phyloP scores from a whole-genome alignment of 2,113 vertebrate genomes.

The Campylorhamphus procurvoides region DNA sequence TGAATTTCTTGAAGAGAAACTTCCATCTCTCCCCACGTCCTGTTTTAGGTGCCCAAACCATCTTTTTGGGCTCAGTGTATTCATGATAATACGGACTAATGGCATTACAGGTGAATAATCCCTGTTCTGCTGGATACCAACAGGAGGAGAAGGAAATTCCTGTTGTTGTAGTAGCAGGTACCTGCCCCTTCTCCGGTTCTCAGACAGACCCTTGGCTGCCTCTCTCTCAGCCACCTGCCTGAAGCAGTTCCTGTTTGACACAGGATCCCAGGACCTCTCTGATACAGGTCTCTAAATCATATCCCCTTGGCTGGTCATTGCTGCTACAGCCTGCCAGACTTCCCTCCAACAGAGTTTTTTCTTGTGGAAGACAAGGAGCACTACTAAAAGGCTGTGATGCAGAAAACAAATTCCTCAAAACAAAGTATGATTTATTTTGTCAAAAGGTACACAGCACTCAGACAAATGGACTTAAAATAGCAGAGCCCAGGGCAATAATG shows the following conservation, averaged over 20 bases:
- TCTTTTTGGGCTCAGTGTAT: not conserved
- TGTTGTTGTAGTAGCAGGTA: not conserved
- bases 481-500: not conserved
- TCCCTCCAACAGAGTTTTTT: not conserved
- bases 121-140: not conserved
- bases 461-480: not conserved
- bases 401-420: slow-evolving; percentile 22
- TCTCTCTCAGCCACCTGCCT: not conserved
- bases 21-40: not conserved
- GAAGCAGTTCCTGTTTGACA: not conserved
- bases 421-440: slow-evolving; percentile 8
- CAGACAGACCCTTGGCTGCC: not conserved
- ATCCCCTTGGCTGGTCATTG: not conserved
- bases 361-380: not conserved
- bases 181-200: not conserved
- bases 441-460: not conserved
- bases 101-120: not conserved
- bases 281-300: not conserved
- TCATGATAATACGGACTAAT: not conserved
- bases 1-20: not conserved
- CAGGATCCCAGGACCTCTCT: not conserved
- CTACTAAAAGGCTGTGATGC: not conserved
- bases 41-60: not conserved
- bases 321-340: not conserved
- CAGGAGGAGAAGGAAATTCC: not conserved